Percentiles rank a stretch among this genome's conserved stretches.
phyloP scores from a whole-genome alignment of 2,113 vertebrate genomes.

The Furnarius figulus region DNA sequence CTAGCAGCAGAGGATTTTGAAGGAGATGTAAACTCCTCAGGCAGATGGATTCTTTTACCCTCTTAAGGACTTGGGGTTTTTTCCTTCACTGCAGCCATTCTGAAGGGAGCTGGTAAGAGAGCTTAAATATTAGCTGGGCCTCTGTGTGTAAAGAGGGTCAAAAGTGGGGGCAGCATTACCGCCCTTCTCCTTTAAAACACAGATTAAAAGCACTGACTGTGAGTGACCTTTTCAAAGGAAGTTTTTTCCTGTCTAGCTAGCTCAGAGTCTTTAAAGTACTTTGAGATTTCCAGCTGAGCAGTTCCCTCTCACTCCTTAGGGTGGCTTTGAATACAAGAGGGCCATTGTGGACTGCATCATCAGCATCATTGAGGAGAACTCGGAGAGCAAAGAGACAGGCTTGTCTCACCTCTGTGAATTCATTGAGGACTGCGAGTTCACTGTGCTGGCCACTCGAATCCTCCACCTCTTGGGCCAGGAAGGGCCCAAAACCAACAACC shows the following conservation, averaged over 20 bases:
- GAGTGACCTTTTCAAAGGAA: not conserved
- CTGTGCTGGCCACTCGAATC: conserved; percentile 82
- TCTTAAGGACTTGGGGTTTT: not conserved
- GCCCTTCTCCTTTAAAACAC: not conserved
- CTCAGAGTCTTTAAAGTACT: not conserved
- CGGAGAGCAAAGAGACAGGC: conserved; percentile 82
- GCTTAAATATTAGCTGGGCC: not conserved
- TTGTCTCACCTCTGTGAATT: conserved; percentile 83
- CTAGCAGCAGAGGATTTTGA: conserved; percentile 20
- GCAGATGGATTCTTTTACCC: not conserved
- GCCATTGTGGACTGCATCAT: conserved; percentile 86
- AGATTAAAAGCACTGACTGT: not conserved
- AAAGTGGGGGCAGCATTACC: not conserved
- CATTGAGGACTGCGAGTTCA: conserved; percentile 84
- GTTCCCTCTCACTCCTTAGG: conserved; percentile 58
- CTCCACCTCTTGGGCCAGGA: conserved; percentile 83
- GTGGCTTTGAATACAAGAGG: conserved; percentile 83
- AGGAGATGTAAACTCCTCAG: not conserved
- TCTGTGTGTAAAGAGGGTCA: not conserved
- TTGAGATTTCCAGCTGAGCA: not conserved
- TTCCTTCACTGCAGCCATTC: not conserved
- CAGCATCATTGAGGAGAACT: conserved; percentile 84
- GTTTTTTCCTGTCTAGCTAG: not conserved
- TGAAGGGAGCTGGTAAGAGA: not conserved
- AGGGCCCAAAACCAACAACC: conserved; percentile 80